Evolutionary conservation across 2,797 vertebrate species (phyloP).

Genomic region (Rhabdomys pumilio): DNA sequence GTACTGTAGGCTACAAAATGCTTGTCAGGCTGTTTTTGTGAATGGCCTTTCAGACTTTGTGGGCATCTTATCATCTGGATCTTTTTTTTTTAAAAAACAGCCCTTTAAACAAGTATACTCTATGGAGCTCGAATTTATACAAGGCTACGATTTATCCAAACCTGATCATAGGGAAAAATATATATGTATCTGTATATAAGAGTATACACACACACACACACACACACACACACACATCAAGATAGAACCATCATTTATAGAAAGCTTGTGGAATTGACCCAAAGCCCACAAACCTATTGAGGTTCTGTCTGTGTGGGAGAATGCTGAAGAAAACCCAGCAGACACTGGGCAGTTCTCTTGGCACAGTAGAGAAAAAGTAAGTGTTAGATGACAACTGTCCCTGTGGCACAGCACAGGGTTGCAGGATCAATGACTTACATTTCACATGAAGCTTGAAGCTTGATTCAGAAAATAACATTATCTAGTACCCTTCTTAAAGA

Average conservation of each 20-base stretch:
- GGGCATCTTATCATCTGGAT: background rate
- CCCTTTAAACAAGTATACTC: background rate
- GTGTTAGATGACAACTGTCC: background rate
- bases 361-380: background rate
- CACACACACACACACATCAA: background rate
- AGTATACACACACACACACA: background rate
- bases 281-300: background rate
- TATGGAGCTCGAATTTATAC: constrained; percentile 27
- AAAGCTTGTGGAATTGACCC: background rate
- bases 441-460: background rate
- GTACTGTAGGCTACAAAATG: background rate
- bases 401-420: background rate
- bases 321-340: background rate
- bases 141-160: constrained; percentile 24
- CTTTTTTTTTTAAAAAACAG: background rate
- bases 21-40: constrained; percentile 47
- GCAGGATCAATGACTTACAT: constrained; percentile 12
- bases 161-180: background rate
- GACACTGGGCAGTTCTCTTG: background rate
- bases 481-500: background rate
- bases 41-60: constrained; percentile 44
- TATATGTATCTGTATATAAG: background rate
- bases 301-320: constrained; percentile 22
- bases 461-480: constrained; percentile 64
- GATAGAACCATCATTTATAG: background rate